Evolutionary conservation across 2,797 vertebrate genomes (phyloP).

Genomic region (Gadopsis marmoratus): DNA sequence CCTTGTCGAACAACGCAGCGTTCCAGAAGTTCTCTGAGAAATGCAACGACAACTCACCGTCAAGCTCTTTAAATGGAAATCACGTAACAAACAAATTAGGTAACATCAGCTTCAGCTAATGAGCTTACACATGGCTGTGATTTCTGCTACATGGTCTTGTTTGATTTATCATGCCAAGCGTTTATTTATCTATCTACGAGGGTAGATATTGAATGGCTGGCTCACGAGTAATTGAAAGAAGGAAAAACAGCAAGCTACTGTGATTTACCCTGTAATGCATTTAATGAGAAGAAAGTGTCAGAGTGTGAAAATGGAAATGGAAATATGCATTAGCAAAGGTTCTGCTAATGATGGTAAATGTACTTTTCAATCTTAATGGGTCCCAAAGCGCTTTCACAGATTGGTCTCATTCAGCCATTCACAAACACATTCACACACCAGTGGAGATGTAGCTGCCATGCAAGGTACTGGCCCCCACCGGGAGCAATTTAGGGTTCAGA

Average conservation of each 20-base stretch:
- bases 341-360: neutral
- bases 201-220: slow-evolving; percentile 1
- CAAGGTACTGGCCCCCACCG: too few species aligned
- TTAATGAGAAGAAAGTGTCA: slow-evolving; percentile 38
- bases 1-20: slow-evolving; percentile 92
- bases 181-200: slow-evolving; percentile 17
- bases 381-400: too few species aligned
- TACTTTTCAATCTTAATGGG: too few species aligned
- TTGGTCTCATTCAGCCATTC: too few species aligned
- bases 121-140: neutral
- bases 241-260: neutral
- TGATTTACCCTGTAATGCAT: slow-evolving; percentile 33
- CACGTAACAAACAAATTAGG: neutral
- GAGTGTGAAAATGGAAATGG: slow-evolving; percentile 19
- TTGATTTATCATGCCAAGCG: slow-evolving; percentile 36
- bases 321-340: slow-evolving; percentile 15
- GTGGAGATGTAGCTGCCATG: too few species aligned
- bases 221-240: slow-evolving; percentile 31
- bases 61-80: slow-evolving; percentile 2
- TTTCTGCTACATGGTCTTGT: slow-evolving; percentile 11
- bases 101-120: neutral
- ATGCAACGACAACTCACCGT: neutral
- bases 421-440: too few species aligned
- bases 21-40: slow-evolving; percentile 91
- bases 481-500: too few species aligned